Evolutionary conservation across 2,888 invertebrate species (phyloP), one percentile per base, ranked within the genome.

Genomic region (Catocala sponsa): DNA sequence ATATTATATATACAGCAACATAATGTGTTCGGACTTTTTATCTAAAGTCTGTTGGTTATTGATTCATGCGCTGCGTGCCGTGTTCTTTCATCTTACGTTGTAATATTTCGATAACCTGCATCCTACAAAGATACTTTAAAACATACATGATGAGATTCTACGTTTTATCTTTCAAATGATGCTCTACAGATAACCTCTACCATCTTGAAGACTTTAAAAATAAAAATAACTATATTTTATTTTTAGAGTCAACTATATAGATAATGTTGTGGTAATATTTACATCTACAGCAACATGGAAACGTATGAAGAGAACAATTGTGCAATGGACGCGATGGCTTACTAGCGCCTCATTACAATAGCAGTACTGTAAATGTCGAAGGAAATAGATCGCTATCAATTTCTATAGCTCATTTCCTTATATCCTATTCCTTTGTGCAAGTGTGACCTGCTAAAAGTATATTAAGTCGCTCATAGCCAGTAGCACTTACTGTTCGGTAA

Each of bases 321-420:
- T 13, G 32, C 42, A 53, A 15, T 51, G 33, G 57, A 25, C 33
- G 46, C 41, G 32, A 41, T 13, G 57, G 50, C 46, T 55, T 55
- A 42, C 15, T 55, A 15, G 33, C 61, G 55, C 52, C 10, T 56
- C 48, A 55, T 47, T 49, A 55, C 59, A 59, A 48, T 60, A 38
- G 44, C 44, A 25, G 50, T 50, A 35, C 41, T 55, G 11, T 53
- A 53, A n/a, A 53, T 43, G 43, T 53, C 53, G 53, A 38, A 38
- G 6, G n/a, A 53, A 53, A 41, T 52, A 12, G 44, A 44, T 46
- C 52, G 51, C 50, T 50, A 60, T 50, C 48, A 59, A 50, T 43
- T 12, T 44, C 13, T 6, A 58, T 7, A 38, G 46, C 10, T 47
- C 12, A 58, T 59, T 59, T 59, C 44, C 54, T 48, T 33, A 43